Evolutionary conservation across 1,140 invertebrate genomes (phyloP), one percentile per base, ranked within the genome.

Genomic region (Laupala kohalensis): DNA sequence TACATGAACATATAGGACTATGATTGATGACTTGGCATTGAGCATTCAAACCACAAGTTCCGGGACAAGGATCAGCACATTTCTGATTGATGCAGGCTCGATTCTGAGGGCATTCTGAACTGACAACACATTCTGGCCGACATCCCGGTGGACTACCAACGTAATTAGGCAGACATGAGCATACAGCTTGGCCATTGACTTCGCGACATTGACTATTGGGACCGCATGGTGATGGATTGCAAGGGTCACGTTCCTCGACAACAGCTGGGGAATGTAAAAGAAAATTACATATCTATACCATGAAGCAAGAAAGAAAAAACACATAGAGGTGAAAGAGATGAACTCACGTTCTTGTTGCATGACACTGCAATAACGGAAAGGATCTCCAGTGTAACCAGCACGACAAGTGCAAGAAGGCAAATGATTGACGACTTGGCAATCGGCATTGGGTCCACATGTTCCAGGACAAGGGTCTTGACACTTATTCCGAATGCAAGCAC

Each of bases 211-310:
- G 80, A 72, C 86, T 87, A 76, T 92, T 92, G 37, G 87, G 85
- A 68, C 90, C 90, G 79, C 90, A 92, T 5, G 89, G 89, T 15
- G 87, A 88, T 69, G 88, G 88, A 75, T 84, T 81, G 76, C 89
- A 90, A 53, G 85, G 84, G 77, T 87, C 80, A 53, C 78, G 74
- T 1, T 81, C 81, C 29, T 76, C 77, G 72, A 80, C 75, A 67
- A 75, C 71, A 65, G 80, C 73, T 72, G 73, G 4, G n/a, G 12
- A n/a, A 68, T 9, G 9, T 15, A 27, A 68, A 29, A 68, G n/a
- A 53, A 25, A 78, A 12, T 74, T 80, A n/a, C 78, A 73, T 0
- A 78, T 78, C 67, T 74, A 78, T 72, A 2, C 70, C 6, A 62
- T 64, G 74, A 68, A 72, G 67, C 19, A 26, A 53, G 25, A 5